These are phyloP conservation scores for Lordiphosa collinella DNA, from an alignment of 1,140 invertebrate genomes.

Conservation along the genomic window DNA sequence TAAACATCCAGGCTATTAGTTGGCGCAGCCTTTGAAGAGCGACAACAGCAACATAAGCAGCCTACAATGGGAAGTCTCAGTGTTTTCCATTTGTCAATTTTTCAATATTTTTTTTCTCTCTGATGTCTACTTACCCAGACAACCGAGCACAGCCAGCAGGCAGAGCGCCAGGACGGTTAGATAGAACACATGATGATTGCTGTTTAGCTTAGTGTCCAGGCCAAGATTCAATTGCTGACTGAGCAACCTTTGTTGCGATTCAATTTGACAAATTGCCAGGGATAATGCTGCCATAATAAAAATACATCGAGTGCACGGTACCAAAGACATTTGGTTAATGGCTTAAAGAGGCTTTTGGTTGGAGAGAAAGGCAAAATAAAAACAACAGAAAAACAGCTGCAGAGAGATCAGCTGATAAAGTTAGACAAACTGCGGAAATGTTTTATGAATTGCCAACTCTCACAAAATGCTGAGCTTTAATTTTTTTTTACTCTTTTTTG, in stretches of 20 bases:
- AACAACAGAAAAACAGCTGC: slow-evolving; percentile 33
- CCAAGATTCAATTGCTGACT: background rate
- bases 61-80: slow-evolving; percentile 11
- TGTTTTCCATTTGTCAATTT: background rate
- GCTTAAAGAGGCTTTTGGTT: slow-evolving; percentile 6
- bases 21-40: slow-evolving; percentile 1
- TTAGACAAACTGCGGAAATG: too few relatives aligned
- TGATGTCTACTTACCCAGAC: slow-evolving; percentile 32
- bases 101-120: background rate
- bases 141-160: slow-evolving; percentile 21
- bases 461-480: too few relatives aligned
- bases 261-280: slow-evolving; percentile 23
- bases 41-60: slow-evolving; percentile 29
- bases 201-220: background rate
- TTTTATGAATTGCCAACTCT: too few relatives aligned
- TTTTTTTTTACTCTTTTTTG: too few relatives aligned
- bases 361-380: background rate
- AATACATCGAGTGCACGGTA: slow-evolving; percentile 41
- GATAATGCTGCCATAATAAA: slow-evolving; percentile 36
- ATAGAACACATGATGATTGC: slow-evolving; percentile 13
- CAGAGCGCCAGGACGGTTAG: slow-evolving; percentile 17
- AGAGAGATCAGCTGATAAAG: slow-evolving; percentile 2
- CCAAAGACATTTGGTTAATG: slow-evolving; percentile 61
- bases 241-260: slow-evolving; percentile 4
- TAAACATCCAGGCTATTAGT: slow-evolving; percentile 38